Evolutionary conservation across 2,113 vertebrate genomes (phyloP).

Genomic region (Eolophus roseicapilla): DNA sequence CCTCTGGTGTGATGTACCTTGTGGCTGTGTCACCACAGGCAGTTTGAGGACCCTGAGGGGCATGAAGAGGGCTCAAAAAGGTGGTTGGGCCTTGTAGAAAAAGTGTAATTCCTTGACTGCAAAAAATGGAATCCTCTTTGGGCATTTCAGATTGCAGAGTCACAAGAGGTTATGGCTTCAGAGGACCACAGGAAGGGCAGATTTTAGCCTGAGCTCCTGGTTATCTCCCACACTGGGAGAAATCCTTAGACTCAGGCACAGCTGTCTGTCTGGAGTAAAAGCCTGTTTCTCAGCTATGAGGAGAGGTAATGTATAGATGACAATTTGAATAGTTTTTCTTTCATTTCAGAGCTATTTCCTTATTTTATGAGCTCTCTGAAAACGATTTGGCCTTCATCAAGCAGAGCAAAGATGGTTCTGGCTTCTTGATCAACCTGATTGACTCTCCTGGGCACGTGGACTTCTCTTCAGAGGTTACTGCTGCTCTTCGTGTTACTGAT

Average conservation of each 20-base stretch:
- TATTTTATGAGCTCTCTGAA: constrained; percentile 88
- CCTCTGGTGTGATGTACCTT: rapidly evolving
- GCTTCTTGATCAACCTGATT: constrained; percentile 96
- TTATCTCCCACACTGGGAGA: background rate
- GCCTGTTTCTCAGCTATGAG: rapidly evolving
- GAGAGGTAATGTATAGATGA: rapidly evolving
- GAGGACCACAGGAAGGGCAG: background rate
- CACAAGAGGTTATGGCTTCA: rapidly evolving
- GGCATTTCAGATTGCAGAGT: rapidly evolving
- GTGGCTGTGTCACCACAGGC: rapidly evolving
- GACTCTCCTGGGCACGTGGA: constrained; percentile 96
- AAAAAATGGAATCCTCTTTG: rapidly evolving
- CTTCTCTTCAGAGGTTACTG: constrained; percentile 97
- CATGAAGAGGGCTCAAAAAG: background rate
- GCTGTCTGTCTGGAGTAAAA: background rate
- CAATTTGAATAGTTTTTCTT: rapidly evolving
- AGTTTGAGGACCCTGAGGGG: rapidly evolving
- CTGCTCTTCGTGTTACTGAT: constrained; percentile 94
- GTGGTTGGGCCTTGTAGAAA: rapidly evolving
- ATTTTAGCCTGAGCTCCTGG: background rate
- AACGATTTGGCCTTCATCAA: constrained; percentile 94
- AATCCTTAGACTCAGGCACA: background rate
- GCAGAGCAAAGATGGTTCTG: constrained; percentile 89
- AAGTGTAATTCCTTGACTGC: rapidly evolving
- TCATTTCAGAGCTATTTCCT: constrained; percentile 85